Evolutionary conservation across 1,140 invertebrate species (phyloP), one percentile per base, ranked within the genome.

Genomic region (Cotesia typhae): DNA sequence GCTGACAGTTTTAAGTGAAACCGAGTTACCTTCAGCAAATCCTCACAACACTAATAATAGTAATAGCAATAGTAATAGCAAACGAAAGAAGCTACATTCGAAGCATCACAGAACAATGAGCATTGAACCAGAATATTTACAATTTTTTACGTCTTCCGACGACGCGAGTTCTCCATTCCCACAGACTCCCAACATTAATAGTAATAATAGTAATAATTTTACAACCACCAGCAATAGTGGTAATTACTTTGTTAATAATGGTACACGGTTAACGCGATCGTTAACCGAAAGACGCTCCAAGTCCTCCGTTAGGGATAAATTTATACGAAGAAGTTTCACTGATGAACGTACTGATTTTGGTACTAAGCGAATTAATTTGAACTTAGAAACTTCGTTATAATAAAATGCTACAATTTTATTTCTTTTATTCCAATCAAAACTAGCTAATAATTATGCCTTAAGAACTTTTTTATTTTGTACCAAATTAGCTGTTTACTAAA

Each of bases 351-450:
- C 9, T 68, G 71, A 73, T 65, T 75, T 75, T 17, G 10, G 70
- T 35, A 76, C 28, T 2, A 83, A 73, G 66, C 80, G 82, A 38
- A 78, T 79, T 59, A 85, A 85, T 70, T 65, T 86, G 55, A 87
- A 83, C 59, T 85, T 87, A 78, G 85, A 87, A 72, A 86, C 85
- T 7, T 87, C 85, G 4, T 81, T 87, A 64, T 87, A 81, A 84
- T 76, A 47, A 14, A 28, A 28, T 28, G 28, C 28, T 28, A 28
- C 28, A 28, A 28, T 28, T 28, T 28, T 28, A 28, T 28, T 28
- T 28, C 1, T 28, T 28, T 28, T 28, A 28, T 28, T 28, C 1
- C 28, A 28, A 28, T 28, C 28, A 28, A 28, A 28, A 28, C 28
- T 28, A 28, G 3, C 28, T 28, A 28, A 28, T 28, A 28, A 28